A percentile compares a stretch with the other conserved stretches of the same genome.
Conservation (phyloP, 2,113 vertebrate genomes). For the Muscicapa adusta region DNA sequence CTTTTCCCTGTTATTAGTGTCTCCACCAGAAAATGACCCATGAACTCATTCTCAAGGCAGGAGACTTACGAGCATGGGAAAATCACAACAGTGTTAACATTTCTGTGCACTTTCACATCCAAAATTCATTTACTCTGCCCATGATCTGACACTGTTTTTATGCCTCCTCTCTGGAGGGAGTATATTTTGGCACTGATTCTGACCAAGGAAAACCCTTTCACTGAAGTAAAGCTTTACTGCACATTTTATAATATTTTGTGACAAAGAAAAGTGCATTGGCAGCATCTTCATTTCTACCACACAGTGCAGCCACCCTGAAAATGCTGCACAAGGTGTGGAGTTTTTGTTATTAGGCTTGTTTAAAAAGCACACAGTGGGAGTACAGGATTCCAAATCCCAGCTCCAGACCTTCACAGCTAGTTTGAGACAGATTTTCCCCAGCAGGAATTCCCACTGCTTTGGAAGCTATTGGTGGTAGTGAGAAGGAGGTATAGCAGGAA, state of each 20-base stretch:
- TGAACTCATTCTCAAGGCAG: neutral
- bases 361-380: neutral
- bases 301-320: neutral
- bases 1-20: neutral
- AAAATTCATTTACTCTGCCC: neutral
- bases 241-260: neutral
- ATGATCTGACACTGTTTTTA: neutral
- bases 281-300: neutral
- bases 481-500: neutral
- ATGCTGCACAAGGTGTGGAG: accelerated
- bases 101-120: neutral
- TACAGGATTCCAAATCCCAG: neutral
- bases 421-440: neutral
- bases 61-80: neutral
- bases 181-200: neutral
- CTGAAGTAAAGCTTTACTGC: neutral
- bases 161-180: neutral
- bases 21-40: neutral
- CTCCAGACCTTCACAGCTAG: neutral
- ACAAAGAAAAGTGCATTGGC: neutral
- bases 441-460: neutral
- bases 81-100: neutral
- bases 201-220: neutral
- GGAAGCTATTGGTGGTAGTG: neutral
- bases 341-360: neutral